Evolutionary conservation across 2,888 invertebrate species (phyloP).

Genomic region (Belgica antarctica): DNA sequence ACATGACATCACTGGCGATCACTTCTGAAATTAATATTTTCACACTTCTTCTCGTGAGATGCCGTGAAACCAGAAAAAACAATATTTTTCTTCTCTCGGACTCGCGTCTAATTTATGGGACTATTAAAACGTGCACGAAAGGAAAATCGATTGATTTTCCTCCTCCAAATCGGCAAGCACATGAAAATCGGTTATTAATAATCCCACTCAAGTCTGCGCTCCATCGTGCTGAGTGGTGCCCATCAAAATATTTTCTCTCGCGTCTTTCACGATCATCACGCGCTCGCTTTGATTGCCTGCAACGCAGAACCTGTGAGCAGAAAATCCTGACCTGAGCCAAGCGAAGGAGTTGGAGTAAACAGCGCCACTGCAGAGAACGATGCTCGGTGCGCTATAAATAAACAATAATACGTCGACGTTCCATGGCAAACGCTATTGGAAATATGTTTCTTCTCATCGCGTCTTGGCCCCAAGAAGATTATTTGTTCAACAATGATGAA

Average conservation of each 20-base stretch:
- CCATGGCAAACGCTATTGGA: constrained; percentile 12
- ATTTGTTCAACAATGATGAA: background rate
- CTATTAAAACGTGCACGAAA: background rate
- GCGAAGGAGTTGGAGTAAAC: constrained; percentile 1
- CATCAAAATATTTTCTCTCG: constrained; percentile 37
- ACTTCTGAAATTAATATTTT: no score
- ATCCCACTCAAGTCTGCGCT: background rate
- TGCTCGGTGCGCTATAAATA: constrained; percentile 33
- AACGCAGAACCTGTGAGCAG: background rate
- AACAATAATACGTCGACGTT: constrained; percentile 28
- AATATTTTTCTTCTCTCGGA: background rate
- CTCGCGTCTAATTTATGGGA: constrained; percentile 26
- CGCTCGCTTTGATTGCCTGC: background rate
- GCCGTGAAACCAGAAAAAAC: no score
- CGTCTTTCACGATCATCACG: background rate
- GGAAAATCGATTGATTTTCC: constrained; percentile 27
- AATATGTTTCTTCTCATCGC: constrained; percentile 16
- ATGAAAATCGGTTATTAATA: constrained; percentile 27
- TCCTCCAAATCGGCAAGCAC: background rate
- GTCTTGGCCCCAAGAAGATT: background rate
- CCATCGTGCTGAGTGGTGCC: background rate
- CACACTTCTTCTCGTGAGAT: no score
- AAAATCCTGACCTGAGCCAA: constrained; percentile 23
- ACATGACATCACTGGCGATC: no score
- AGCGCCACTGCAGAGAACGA: constrained; percentile 39